These are phyloP conservation scores for Argyresthia albistria DNA, from an alignment of 2,888 invertebrate species.

Conservation along the genomic window DNA sequence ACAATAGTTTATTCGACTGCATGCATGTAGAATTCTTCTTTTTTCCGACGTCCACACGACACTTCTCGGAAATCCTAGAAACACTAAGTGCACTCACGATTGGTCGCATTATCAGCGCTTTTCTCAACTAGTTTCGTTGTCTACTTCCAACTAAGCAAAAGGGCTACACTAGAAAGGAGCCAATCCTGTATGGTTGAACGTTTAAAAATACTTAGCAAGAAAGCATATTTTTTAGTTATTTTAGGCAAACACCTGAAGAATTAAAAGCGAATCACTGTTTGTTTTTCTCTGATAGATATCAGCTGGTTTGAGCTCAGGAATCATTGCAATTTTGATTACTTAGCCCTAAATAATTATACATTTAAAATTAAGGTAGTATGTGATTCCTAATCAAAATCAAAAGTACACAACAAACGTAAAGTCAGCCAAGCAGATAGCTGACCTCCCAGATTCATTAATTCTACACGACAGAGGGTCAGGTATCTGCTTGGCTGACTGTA, in stretches of 20 bases:
- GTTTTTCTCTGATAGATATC: background rate
- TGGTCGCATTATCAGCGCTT: conserved; percentile 28
- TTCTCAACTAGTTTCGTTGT: conserved; percentile 21
- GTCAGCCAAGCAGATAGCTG: no score
- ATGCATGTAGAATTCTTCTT: no score
- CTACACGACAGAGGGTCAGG: no score
- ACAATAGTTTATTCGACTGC: no score
- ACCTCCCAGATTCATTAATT: no score
- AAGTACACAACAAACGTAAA: no score
- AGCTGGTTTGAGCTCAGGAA: background rate
- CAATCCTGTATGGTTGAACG: background rate
- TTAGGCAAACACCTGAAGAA: background rate
- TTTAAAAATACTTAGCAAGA: background rate
- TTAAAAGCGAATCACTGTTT: background rate
- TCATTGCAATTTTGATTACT: background rate
- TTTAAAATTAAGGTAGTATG: no score
- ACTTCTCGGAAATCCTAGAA: conserved; percentile 15
- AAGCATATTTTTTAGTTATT: background rate
- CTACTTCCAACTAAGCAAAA: conserved; percentile 9
- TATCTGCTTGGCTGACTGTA: no score
- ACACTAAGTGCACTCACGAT: conserved; percentile 23
- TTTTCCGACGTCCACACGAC: background rate
- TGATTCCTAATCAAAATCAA: no score
- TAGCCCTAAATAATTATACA: no score
- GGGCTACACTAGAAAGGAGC: background rate